Conservation (phyloP, 1,140 invertebrate genomes). For the Zaprionus nigranus region DNA sequence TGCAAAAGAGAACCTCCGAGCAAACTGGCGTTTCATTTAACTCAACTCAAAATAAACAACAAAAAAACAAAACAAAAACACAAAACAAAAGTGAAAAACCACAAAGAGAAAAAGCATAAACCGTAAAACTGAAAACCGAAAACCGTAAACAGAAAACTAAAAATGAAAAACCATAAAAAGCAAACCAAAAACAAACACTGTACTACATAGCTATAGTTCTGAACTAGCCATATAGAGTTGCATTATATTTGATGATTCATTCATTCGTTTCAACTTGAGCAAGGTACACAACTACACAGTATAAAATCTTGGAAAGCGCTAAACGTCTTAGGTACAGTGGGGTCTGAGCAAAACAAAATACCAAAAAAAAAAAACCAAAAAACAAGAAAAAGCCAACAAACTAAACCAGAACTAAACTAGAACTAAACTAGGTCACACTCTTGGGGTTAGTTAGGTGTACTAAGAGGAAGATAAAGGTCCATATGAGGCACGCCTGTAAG, state of each 20-base stretch:
- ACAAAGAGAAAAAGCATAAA: constrained; percentile 13
- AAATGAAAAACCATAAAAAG: constrained; percentile 24
- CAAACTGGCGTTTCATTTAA: constrained; percentile 80
- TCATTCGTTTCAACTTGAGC: constrained; percentile 56
- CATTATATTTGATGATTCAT: constrained; percentile 45
- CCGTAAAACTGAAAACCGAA: constrained; percentile 2
- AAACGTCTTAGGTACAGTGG: constrained; percentile 73
- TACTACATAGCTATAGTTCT: constrained; percentile 71
- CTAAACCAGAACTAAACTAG: constrained; percentile 27
- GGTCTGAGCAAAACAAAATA: constrained; percentile 53
- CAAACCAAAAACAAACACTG: constrained; percentile 46
- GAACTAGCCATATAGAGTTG: constrained; percentile 71
- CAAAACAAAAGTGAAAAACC: constrained; percentile 33
- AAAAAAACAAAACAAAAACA: constrained; percentile 4
- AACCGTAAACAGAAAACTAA: constrained; percentile 13
- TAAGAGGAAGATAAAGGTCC: constrained; percentile 27
- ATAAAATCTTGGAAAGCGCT: constrained; percentile 75
- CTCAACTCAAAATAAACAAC: constrained; percentile 41
- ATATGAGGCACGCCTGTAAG: constrained; percentile 71
- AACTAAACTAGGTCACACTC: constrained; percentile 20
- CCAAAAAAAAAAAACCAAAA: constrained; percentile 10
- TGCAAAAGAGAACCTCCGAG: constrained; percentile 68
- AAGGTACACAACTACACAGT: constrained; percentile 62
- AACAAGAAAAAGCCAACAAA: constrained; percentile 38
- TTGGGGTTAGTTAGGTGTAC: constrained; percentile 35